Evolutionary conservation across 2,797 vertebrate species (phyloP).

Genomic region (Tangara arthus): DNA sequence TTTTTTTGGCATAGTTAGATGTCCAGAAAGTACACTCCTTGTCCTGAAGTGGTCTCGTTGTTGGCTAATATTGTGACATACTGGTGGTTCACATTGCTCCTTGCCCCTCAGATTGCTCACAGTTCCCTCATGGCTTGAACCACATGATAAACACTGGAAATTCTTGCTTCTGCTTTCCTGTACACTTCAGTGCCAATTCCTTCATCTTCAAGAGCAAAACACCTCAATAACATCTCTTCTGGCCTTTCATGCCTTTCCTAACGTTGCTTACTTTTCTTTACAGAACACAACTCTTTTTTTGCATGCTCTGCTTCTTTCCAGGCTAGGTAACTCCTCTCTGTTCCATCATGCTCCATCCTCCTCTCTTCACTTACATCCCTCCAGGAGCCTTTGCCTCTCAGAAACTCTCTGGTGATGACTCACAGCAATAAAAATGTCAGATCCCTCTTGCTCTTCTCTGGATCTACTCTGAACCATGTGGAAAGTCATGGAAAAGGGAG

Average conservation of each 20-base stretch:
- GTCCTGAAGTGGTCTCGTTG: neutral
- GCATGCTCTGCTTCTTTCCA: neutral
- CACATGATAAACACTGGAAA: accelerated
- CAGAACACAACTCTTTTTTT: neutral
- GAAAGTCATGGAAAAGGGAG: neutral
- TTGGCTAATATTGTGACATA: neutral
- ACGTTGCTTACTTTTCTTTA: neutral
- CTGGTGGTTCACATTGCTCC: neutral
- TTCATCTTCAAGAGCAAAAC: neutral
- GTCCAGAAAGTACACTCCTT: neutral
- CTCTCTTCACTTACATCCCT: neutral
- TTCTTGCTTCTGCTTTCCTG: neutral
- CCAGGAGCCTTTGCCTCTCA: neutral
- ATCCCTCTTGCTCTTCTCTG: neutral
- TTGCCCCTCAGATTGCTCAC: neutral
- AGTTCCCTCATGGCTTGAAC: neutral
- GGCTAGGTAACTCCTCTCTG: neutral
- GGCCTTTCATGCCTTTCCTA: neutral
- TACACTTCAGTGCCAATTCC: neutral
- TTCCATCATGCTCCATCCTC: neutral
- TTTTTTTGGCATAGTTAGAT: neutral
- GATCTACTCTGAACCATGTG: neutral
- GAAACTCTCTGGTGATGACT: neutral
- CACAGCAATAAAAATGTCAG: neutral
- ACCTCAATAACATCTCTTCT: neutral